Conservation (phyloP, 2,888 invertebrate species). For the Apamea monoglypha region DNA sequence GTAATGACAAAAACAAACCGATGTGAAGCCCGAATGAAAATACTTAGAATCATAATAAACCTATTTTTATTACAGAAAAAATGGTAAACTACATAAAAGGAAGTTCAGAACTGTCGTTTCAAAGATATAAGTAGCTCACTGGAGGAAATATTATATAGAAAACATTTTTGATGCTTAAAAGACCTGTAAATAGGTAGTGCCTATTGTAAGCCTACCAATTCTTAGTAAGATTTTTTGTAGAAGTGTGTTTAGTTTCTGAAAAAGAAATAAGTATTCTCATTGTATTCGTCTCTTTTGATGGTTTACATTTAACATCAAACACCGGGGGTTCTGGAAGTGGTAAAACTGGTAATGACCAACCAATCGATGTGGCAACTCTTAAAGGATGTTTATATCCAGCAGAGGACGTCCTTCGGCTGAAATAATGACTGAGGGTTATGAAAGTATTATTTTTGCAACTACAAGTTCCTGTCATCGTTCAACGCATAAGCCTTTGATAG, state of each 20-base stretch:
- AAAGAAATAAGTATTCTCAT: not conserved
- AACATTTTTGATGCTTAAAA: not conserved
- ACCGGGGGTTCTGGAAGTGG: not conserved
- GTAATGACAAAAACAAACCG: not conserved
- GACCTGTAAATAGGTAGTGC: not conserved
- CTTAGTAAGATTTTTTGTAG: not conserved
- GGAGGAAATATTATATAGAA: not conserved
- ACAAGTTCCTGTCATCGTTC: not conserved
- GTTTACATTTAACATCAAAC: not conserved
- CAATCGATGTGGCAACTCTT: not conserved
- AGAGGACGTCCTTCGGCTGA: not conserved
- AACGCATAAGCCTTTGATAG: not conserved
- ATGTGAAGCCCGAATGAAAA: not conserved
- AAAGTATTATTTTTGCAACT: conserved; percentile 11
- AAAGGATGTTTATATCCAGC: too few relatives aligned
- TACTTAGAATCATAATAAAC: not conserved
- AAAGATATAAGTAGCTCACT: not conserved
- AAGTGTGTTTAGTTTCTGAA: not conserved
- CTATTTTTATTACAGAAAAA: conserved; percentile 9
- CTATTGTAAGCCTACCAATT: not conserved
- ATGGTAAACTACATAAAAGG: conserved; percentile 1
- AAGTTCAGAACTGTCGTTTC: conserved; percentile 1
- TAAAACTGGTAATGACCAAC: too few relatives aligned
- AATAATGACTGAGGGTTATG: not conserved
- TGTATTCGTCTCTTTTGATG: not conserved